Evolutionary conservation across 2,888 invertebrate genomes (phyloP), one percentile per base, ranked within the genome.

Genomic region (Aromia moschata): DNA sequence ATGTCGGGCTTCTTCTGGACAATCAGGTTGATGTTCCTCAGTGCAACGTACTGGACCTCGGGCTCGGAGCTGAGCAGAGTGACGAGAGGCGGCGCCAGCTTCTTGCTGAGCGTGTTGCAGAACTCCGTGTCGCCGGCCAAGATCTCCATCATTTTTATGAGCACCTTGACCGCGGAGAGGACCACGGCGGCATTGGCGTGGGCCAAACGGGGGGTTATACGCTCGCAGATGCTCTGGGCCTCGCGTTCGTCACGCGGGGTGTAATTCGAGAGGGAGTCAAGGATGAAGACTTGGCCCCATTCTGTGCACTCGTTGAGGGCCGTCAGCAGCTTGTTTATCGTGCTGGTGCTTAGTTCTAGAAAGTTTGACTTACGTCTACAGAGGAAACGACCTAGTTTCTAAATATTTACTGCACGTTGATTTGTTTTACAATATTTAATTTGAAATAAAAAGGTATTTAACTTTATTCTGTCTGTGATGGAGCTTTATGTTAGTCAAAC

Each of bases 131-230:
- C 95, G 1, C 90, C 89, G 2, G 68, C 68, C 60, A 99, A 85
- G 90, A 98, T 95, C 83, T 99, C 98, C 89, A 99, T 93, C 70
- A 98, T 86, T 80, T 98, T 98, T 96, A 99, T 98, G 41, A 99
- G 84, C 15, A 92, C 94, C 87, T 98, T 99, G 25, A 99, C 98
- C 49, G 99, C 98, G 15, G 98, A 98, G 0, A 99, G 84, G 0
- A 99, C 99, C 16, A 99, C 99, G 4, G 99, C 99, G 1, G 99
- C 98, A 82, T 99, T 99, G 1, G 99, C 99, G 82, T 99, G 99
- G 2, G 99, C 98, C 60, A 99, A 84, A 12, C 98, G 86, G 1
- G 98, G 98, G 1, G 98, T 97, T 71, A 99, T 98, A 56, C 98
- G 85, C 84, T 98, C 98, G 79, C 97, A 97, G 71, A 98, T 96